A percentile compares a stretch with the other conserved stretches of the same genome.
Conservation (phyloP, 2,888 invertebrate species). For the Drosophila peninsularis region DNA sequence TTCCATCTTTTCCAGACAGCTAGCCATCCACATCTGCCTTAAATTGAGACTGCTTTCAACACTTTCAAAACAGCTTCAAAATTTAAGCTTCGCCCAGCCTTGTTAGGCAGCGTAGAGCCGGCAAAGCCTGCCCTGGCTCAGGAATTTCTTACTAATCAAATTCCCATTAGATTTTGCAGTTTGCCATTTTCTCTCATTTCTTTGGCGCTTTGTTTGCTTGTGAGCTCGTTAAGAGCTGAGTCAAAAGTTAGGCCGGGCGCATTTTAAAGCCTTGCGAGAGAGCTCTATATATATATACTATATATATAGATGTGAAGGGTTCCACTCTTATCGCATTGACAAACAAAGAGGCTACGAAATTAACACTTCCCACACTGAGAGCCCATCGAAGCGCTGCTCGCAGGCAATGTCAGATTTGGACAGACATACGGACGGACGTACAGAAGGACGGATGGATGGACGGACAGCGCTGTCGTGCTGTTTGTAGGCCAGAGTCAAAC, state of each 20-base stretch:
- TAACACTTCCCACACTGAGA: conserved; percentile 70
- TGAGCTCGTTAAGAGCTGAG: conserved; percentile 31
- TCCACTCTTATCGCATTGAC: conserved; percentile 34
- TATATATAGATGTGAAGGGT: not conserved
- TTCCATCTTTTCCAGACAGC: not conserved
- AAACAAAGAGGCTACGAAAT: conserved; percentile 75
- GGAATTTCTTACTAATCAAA: conserved; percentile 39
- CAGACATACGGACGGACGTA: conserved; percentile 2
- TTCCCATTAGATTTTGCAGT: conserved; percentile 34
- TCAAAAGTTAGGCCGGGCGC: conserved; percentile 36
- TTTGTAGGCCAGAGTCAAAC: conserved; percentile 38
- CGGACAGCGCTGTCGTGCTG: conserved; percentile 10
- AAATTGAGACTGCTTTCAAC: too few relatives aligned
- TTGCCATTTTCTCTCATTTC: conserved; percentile 9
- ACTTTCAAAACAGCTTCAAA: not conserved
- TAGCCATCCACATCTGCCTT: not conserved
- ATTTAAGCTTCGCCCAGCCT: not conserved
- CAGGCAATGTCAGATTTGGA: conserved; percentile 56
- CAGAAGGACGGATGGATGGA: conserved; percentile 1
- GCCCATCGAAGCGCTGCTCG: conserved; percentile 64
- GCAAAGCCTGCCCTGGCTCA: not conserved
- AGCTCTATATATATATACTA: not conserved
- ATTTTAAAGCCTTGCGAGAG: conserved; percentile 23
- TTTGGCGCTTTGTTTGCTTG: not conserved
- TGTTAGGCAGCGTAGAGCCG: not conserved